A percentile compares a stretch with the other conserved stretches of the same genome.
Evolutionary conservation across 2,113 vertebrate species (phyloP).

Genomic region (Cyanoderma ruficeps): DNA sequence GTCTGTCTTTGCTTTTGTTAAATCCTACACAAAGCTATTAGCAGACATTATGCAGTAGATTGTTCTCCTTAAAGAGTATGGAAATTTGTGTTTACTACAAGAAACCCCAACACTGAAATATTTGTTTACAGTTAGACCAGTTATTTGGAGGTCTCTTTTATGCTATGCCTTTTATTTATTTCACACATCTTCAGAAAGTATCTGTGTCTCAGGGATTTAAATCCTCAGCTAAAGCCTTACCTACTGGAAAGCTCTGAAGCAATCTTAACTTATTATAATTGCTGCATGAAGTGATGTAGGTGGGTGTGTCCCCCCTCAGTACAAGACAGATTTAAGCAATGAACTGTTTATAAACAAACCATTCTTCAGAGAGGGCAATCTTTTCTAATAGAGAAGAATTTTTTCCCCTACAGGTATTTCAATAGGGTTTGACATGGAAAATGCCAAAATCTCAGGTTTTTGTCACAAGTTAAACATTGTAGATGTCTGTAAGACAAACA

Average conservation of each 20-base stretch:
- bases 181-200: neutral
- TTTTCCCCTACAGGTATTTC: neutral
- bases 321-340: neutral
- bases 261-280: neutral
- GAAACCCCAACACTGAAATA: neutral
- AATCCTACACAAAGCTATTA: neutral
- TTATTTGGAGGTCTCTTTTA: neutral
- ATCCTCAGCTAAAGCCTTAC: neutral
- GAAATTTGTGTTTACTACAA: neutral
- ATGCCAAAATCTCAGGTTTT: neutral
- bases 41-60: neutral
- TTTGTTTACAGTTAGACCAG: neutral
- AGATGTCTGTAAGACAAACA: neutral
- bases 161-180: neutral
- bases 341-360: neutral
- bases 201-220: neutral
- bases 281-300: neutral
- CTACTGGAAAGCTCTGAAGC: neutral
- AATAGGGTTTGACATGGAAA: neutral
- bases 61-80: neutral
- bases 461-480: neutral
- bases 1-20: neutral
- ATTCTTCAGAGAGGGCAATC: neutral
- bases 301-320: neutral
- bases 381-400: neutral